A percentile compares a stretch with the other conserved stretches of the same genome.
phyloP scores from a whole-genome alignment of 2,113 vertebrate species.

The Carassius carassius region DNA sequence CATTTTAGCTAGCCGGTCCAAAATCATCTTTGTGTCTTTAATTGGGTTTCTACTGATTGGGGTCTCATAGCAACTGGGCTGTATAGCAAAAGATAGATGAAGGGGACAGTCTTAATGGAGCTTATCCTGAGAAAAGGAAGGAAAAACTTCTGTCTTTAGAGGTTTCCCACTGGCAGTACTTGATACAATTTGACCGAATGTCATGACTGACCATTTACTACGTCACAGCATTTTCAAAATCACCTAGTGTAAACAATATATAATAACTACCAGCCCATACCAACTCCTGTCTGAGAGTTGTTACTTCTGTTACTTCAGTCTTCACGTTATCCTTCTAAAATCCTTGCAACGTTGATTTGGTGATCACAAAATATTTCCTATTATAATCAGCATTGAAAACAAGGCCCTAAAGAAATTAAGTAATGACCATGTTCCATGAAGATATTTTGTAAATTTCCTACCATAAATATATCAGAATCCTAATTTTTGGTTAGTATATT shows the following conservation, averaged over 20 bases:
- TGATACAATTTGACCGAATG: slow-evolving; percentile 28
- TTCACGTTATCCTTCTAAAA: too few species aligned
- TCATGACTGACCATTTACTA: slow-evolving; percentile 18
- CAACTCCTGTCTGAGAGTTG: background rate
- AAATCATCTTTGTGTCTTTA: slow-evolving; percentile 51
- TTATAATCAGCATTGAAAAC: too few species aligned
- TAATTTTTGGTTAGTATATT: too few species aligned
- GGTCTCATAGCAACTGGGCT: slow-evolving; percentile 61
- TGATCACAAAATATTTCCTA: too few species aligned
- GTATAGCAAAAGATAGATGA: slow-evolving; percentile 49
- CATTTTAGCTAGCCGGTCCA: slow-evolving; percentile 59
- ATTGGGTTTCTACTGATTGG: slow-evolving; percentile 52
- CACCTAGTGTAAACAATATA: background rate
- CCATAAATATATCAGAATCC: too few species aligned
- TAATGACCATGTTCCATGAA: too few species aligned
- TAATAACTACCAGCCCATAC: background rate
- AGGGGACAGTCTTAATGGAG: slow-evolving; percentile 28
- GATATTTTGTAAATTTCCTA: too few species aligned
- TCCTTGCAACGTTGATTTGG: too few species aligned
- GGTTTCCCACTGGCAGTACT: slow-evolving; percentile 26
- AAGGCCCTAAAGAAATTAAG: too few species aligned
- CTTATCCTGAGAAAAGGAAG: slow-evolving; percentile 8
- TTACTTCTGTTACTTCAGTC: too few species aligned
- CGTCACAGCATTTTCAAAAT: slow-evolving; percentile 11
- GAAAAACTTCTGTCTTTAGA: slow-evolving; percentile 7